These are phyloP conservation scores for Dinocampus coccinellae DNA, from an alignment of 2,888 invertebrate genomes.

Conservation along the genomic window DNA sequence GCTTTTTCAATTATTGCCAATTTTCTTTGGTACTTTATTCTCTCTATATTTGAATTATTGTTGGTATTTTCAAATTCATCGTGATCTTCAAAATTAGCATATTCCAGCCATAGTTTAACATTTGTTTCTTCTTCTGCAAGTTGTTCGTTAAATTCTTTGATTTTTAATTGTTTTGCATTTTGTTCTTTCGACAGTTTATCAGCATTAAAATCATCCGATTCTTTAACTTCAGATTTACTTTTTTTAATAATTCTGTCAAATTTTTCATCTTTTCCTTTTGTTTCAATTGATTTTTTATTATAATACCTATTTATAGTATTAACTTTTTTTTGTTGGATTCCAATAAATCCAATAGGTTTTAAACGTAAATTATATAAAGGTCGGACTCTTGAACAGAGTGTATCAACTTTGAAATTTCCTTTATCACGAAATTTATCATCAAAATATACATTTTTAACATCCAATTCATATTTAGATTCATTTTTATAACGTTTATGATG, in stretches of 20 bases:
- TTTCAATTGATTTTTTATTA: background rate
- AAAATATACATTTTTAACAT: conserved; percentile 70
- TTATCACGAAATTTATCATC: conserved; percentile 74
- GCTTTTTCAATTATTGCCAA: conserved; percentile 76
- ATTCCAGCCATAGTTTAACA: conserved; percentile 74
- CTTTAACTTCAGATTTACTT: conserved; percentile 40
- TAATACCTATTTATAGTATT: conserved; percentile 51
- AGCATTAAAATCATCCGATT: conserved; percentile 45
- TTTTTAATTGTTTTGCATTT: conserved; percentile 70
- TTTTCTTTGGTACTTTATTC: conserved; percentile 71
- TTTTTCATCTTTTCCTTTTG: conserved; percentile 49
- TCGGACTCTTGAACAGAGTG: conserved; percentile 75
- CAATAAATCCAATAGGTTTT: conserved; percentile 50
- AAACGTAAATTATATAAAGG: conserved; percentile 70
- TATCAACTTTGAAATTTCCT: conserved; percentile 74
- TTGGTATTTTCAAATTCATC: conserved; percentile 33
- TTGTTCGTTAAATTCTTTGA: conserved; percentile 72
- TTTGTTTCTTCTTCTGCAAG: conserved; percentile 71
- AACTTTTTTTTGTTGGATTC: conserved; percentile 45
- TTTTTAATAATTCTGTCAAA: conserved; percentile 58
- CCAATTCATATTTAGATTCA: conserved; percentile 47
- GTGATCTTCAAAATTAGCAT: conserved; percentile 72
- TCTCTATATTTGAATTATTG: conserved; percentile 42
- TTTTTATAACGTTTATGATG: conserved; percentile 47
- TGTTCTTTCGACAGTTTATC: conserved; percentile 54